phyloP scores from a whole-genome alignment of 2,113 vertebrate species.

The Myrmecophaga tridactyla region DNA sequence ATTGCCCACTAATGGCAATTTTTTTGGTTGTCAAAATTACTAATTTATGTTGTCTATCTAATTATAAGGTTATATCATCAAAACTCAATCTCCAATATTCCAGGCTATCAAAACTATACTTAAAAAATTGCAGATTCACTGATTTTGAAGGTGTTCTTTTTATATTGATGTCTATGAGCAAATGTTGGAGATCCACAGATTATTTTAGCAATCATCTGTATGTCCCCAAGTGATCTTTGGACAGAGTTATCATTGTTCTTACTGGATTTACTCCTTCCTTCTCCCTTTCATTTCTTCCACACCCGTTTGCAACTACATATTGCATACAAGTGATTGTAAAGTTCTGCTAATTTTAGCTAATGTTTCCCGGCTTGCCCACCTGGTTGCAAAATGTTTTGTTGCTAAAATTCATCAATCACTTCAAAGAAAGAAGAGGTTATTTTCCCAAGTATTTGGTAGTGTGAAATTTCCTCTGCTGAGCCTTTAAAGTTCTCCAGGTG shows the following conservation, averaged over 20 bases:
- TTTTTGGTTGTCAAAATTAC: not conserved
- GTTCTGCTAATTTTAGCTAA: not conserved
- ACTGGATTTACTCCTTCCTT: not conserved
- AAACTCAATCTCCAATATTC: not conserved
- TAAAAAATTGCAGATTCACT: not conserved
- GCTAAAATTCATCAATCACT: not conserved
- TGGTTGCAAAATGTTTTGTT: conserved; percentile 10
- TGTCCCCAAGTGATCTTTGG: not conserved
- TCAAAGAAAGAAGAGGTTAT: conserved; percentile 27
- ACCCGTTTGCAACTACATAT: not conserved
- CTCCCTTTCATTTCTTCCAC: not conserved
- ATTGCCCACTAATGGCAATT: not conserved
- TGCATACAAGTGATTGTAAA: not conserved
- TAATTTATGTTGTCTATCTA: not conserved
- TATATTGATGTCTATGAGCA: not conserved
- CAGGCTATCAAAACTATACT: not conserved
- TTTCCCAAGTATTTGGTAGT: not conserved
- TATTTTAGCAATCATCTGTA: not conserved
- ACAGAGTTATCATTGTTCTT: not conserved
- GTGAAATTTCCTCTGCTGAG: not conserved
- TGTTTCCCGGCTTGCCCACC: not conserved
- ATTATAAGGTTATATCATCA: not conserved
- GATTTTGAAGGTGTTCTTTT: not conserved
- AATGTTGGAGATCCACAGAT: not conserved
- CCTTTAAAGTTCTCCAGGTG: conserved; percentile 40